These are phyloP conservation scores for Lagocephalus sceleratus DNA, from an alignment of 2,797 vertebrate genomes.

Conservation along the genomic window DNA sequence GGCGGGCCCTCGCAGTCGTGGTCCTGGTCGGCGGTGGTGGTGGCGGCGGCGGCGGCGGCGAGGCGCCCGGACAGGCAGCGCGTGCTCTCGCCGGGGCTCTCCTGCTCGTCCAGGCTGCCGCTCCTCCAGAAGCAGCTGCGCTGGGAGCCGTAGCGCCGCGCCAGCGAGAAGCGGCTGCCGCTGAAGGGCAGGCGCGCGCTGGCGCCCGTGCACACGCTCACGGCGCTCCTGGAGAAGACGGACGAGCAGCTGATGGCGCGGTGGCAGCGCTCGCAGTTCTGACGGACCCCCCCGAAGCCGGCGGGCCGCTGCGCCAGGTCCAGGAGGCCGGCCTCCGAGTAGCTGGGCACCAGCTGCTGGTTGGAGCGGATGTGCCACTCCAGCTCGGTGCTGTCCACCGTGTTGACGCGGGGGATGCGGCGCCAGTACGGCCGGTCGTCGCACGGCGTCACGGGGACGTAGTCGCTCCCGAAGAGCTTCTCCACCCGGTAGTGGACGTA, in stretches of 20 bases:
- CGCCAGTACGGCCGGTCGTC: constrained; percentile 87
- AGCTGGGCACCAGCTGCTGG: constrained; percentile 97
- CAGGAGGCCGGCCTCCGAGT: constrained; percentile 95
- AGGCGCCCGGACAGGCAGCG: constrained; percentile 85
- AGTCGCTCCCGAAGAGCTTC: constrained; percentile 83
- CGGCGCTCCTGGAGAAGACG: constrained; percentile 93
- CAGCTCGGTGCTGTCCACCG: constrained; percentile 94
- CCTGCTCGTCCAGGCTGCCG: constrained; percentile 86
- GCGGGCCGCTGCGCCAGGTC: constrained; percentile 85
- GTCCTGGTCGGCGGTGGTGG: too few species aligned
- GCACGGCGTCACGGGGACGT: constrained; percentile 83
- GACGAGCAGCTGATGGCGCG: constrained; percentile 93
- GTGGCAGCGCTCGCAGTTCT: constrained; percentile 94
- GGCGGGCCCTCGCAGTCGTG: constrained; percentile 87
- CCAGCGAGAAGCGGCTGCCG: constrained; percentile 89
- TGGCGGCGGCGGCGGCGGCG: constrained; percentile 77
- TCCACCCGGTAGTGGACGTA: constrained; percentile 78
- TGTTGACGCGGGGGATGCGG: constrained; percentile 95
- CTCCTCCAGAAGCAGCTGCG: constrained; percentile 95
- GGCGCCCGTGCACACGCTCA: constrained; percentile 87
- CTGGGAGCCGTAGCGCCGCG: constrained; percentile 88
- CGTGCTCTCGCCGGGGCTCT: constrained; percentile 92
- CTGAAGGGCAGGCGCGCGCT: constrained; percentile 89
- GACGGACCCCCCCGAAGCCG: constrained; percentile 79
- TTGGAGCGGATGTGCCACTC: constrained; percentile 99